Conservation (phyloP, 2,113 vertebrate genomes). For the Glaucomys volans region DNA sequence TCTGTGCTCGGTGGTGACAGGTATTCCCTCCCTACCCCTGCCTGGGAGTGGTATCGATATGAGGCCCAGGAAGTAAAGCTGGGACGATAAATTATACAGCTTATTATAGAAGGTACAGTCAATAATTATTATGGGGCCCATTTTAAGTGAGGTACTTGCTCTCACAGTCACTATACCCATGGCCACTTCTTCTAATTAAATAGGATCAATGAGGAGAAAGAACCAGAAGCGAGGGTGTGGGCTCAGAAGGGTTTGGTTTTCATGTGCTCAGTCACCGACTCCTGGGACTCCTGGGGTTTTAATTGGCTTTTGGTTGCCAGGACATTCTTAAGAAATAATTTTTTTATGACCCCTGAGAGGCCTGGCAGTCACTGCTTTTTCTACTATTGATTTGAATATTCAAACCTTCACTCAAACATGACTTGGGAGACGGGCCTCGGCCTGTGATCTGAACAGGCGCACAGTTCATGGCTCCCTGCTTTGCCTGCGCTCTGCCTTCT, state of each 20-base stretch:
- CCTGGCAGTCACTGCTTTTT: background rate
- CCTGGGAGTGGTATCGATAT: background rate
- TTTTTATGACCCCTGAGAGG: conserved; percentile 66
- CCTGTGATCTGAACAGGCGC: background rate
- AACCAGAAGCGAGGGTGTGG: background rate
- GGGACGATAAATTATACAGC: conserved; percentile 64
- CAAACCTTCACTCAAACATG: background rate
- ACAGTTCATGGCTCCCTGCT: background rate
- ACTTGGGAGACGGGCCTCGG: background rate
- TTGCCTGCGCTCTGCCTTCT: background rate
- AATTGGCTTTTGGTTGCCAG: conserved; percentile 79
- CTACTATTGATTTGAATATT: background rate
- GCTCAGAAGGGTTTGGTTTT: conserved; percentile 23
- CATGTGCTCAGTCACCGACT: background rate
- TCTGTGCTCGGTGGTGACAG: background rate
- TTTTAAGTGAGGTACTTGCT: conserved; percentile 64
- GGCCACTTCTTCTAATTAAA: conserved; percentile 72
- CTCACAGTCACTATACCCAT: background rate
- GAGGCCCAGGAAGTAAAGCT: background rate
- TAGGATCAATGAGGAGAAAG: conserved; percentile 28
- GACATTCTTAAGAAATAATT: conserved; percentile 77
- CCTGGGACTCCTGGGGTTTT: conserved; percentile 77
- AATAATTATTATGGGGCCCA: conserved; percentile 72
- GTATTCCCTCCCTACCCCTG: background rate
- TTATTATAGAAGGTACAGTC: conserved; percentile 62